phyloP scores from a whole-genome alignment of 2,797 vertebrate genomes.

The Danio aesculapii region DNA sequence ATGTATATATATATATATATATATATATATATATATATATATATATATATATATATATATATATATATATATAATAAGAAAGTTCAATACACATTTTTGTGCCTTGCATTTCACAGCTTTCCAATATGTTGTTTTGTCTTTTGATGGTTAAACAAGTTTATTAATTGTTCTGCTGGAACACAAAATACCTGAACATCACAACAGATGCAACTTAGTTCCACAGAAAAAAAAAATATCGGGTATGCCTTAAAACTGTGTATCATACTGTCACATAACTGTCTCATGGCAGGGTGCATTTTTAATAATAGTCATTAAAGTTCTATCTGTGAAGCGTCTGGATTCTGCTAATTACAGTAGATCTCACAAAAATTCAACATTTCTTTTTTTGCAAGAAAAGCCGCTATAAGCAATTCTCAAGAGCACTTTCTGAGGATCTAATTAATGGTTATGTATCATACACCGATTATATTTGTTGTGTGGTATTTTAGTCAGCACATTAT shows the following conservation, averaged over 20 bases:
- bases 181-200: too few relatives aligned
- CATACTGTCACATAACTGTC: not conserved
- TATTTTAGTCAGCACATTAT: not conserved
- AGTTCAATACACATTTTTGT: too few relatives aligned
- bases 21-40: too few relatives aligned
- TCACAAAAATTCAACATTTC: slow-evolving; percentile 15
- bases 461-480: not conserved
- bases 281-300: slow-evolving; percentile 27
- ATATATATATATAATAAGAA: too few relatives aligned
- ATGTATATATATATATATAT: too few relatives aligned
- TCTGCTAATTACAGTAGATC: slow-evolving; percentile 39
- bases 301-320: slow-evolving; percentile 50
- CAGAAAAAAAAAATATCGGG: slow-evolving; percentile 33
- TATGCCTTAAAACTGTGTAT: slow-evolving; percentile 38
- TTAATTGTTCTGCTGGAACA: too few relatives aligned
- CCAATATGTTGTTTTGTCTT: too few relatives aligned
- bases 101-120: too few relatives aligned
- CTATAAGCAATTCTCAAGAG: slow-evolving; percentile 15
- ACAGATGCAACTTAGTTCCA: not conserved
- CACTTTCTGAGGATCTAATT: slow-evolving; percentile 41
- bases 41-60: too few relatives aligned
- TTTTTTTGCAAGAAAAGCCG: slow-evolving; percentile 33
- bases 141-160: too few relatives aligned
- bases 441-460: slow-evolving; percentile 25
- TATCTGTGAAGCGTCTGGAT: slow-evolving; percentile 8